Conservation (phyloP, 2,888 invertebrate species). For the Opisthograptis luteolata region DNA sequence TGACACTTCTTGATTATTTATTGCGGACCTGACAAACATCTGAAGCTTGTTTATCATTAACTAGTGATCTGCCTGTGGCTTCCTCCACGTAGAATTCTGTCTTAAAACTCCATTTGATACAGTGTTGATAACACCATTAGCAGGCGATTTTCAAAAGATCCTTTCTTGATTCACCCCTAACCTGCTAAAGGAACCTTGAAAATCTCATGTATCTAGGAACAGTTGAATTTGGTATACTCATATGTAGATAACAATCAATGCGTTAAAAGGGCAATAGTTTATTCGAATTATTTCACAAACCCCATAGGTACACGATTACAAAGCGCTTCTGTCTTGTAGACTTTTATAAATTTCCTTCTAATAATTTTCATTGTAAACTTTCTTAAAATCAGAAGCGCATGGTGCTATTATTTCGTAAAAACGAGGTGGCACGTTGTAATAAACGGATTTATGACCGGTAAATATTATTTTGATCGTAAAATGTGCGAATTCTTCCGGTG, state of each 20-base stretch:
- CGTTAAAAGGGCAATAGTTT: too few species aligned
- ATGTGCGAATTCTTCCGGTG: constrained; percentile 54
- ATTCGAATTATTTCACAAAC: too few species aligned
- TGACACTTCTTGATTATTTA: constrained; percentile 16
- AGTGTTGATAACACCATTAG: too few species aligned
- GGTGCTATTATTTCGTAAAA: constrained; percentile 70
- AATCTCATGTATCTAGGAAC: too few species aligned
- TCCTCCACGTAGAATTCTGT: too few species aligned
- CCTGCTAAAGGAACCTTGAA: too few species aligned
- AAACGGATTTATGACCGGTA: constrained; percentile 53
- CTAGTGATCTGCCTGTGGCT: background rate
- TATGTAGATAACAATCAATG: too few species aligned
- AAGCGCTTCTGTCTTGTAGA: constrained; percentile 1
- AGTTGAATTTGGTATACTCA: too few species aligned
- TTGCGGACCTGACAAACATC: background rate
- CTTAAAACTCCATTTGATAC: too few species aligned
- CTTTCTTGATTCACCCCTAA: too few species aligned
- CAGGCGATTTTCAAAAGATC: too few species aligned
- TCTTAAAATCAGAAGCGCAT: constrained; percentile 55
- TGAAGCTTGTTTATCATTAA: background rate
- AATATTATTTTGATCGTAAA: constrained; percentile 67
- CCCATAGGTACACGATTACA: background rate
- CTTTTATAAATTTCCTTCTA: constrained; percentile 35
- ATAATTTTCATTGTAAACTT: constrained; percentile 52
- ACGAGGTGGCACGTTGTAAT: constrained; percentile 58